Evolutionary conservation across 2,888 invertebrate genomes (phyloP).

Genomic region (Biston stratarius): DNA sequence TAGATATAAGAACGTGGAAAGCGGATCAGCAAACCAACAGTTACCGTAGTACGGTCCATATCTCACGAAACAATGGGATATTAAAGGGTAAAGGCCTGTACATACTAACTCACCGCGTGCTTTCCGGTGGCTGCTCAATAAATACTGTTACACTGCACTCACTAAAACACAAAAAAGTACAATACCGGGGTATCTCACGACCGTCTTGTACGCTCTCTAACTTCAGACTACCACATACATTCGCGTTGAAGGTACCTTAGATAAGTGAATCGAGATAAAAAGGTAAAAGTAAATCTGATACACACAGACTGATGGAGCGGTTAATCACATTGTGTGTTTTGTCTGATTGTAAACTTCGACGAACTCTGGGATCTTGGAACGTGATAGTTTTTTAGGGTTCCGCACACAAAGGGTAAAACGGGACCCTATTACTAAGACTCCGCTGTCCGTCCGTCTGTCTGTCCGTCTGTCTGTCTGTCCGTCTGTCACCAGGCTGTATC

Average conservation of each 20-base stretch:
- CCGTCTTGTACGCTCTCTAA: slow-evolving; percentile 66
- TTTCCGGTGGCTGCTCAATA: slow-evolving; percentile 44
- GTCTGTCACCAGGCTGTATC: no score
- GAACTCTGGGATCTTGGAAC: neutral
- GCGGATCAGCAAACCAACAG: slow-evolving; percentile 17
- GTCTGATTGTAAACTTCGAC: slow-evolving; percentile 16
- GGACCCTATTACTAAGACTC: no score
- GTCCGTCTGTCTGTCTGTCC: no score
- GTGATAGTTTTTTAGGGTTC: slow-evolving; percentile 8
- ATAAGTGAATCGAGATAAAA: slow-evolving; percentile 81
- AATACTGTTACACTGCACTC: slow-evolving; percentile 55
- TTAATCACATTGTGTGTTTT: slow-evolving; percentile 22
- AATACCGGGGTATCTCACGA: slow-evolving; percentile 52
- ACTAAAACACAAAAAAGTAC: slow-evolving; percentile 50
- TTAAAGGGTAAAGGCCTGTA: slow-evolving; percentile 20
- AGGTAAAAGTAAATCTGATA: slow-evolving; percentile 67
- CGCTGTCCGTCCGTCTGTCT: no score
- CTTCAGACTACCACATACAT: slow-evolving; percentile 65
- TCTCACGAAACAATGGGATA: slow-evolving; percentile 45
- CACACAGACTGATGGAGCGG: slow-evolving; percentile 56
- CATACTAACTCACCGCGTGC: slow-evolving; percentile 38
- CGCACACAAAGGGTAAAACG: no score
- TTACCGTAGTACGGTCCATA: slow-evolving; percentile 41
- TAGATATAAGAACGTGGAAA: slow-evolving; percentile 37
- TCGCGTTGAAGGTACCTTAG: slow-evolving; percentile 64